Evolutionary conservation across 2,113 vertebrate genomes (phyloP), one percentile per base, ranked within the genome.

Genomic region (Columbina picui): DNA sequence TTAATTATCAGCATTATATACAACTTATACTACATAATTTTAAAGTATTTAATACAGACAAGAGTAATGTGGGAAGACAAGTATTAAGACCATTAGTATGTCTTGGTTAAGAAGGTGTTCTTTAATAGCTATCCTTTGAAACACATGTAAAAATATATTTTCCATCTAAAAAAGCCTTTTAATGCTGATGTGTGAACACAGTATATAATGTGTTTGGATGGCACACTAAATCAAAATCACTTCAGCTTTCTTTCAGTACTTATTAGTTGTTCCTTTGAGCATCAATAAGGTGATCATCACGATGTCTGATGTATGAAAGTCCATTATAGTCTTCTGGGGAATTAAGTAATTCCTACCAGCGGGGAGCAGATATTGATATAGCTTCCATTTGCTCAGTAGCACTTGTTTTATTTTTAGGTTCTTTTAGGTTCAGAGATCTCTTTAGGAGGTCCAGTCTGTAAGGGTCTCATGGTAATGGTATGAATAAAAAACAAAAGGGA

Each of bases 341-440:
- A 82, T 74, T 67, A 68, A 26, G 32, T 56, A 89, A 84, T 92
- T 36, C 64, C 70, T 89, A 11, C 32, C 56, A 55, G 65, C 68
- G 93, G 55, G 53, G 50, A 68, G 20, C 22, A 84, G 55, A 59
- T 38, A 30, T 49, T 91, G 50, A 32, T 91, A 97, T 97, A 79
- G 96, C 97, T 97, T 96, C 70, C 49, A 57, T 90, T 97, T 97
- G 22, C 84, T 95, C 84, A 70, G 27, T 89, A 80, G 70, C 80
- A 77, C 7, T 93, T 34, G 13, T 47, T 81, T 71, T 86, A 86
- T 65, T 89, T 97, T 95, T 76, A 89, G 65, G 29, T 59, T 41
- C 9, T 96, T 77, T 79, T 59, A 84, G 25, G 90, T 89, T 87
- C 73, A 70, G 59, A 57, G n/a, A 49, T 95, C 50, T 70, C 79